A percentile compares a stretch with the other conserved stretches of the same genome.
Conservation (phyloP, 1,140 invertebrate species). For the Philotrypesis tridentata region DNA sequence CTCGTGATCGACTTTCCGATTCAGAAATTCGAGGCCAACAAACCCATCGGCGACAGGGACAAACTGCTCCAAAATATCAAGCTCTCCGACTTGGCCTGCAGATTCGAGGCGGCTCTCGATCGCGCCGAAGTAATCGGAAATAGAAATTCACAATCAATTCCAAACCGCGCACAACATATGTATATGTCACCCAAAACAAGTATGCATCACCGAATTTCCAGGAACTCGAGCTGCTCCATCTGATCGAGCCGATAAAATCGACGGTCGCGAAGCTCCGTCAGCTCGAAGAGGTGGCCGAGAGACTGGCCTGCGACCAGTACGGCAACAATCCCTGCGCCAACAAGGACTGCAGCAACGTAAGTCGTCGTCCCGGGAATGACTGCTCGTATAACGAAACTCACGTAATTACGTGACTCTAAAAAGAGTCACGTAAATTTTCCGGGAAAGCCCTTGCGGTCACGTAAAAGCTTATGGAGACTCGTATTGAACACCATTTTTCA, state of each 20-base stretch:
- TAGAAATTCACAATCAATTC: background rate
- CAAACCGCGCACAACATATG: background rate
- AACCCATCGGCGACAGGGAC: background rate
- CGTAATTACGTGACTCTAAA: too few relatives aligned
- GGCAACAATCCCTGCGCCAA: constrained; percentile 28
- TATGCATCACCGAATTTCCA: too few relatives aligned
- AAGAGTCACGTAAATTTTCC: too few relatives aligned
- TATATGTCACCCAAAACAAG: too few relatives aligned
- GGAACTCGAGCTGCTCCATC: constrained; percentile 38
- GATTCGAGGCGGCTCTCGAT: background rate
- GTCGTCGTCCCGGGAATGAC: background rate
- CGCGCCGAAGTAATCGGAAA: constrained; percentile 10
- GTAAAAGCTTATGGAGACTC: too few relatives aligned
- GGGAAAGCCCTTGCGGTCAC: too few relatives aligned
- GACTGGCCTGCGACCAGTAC: constrained; percentile 21
- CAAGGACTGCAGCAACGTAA: constrained; percentile 20
- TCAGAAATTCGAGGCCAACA: background rate
- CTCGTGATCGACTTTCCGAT: background rate
- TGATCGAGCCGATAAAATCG: constrained; percentile 39
- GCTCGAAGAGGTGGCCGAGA: constrained; percentile 17
- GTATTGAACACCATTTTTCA: too few relatives aligned
- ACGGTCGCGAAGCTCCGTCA: constrained; percentile 35
- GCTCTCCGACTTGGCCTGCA: background rate
- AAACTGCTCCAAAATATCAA: background rate
- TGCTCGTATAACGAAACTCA: too few relatives aligned